Base-by-base conservation (phyloP, 35 echinoderm and acorn worm genomes). In the Patiria miniata region DNA sequence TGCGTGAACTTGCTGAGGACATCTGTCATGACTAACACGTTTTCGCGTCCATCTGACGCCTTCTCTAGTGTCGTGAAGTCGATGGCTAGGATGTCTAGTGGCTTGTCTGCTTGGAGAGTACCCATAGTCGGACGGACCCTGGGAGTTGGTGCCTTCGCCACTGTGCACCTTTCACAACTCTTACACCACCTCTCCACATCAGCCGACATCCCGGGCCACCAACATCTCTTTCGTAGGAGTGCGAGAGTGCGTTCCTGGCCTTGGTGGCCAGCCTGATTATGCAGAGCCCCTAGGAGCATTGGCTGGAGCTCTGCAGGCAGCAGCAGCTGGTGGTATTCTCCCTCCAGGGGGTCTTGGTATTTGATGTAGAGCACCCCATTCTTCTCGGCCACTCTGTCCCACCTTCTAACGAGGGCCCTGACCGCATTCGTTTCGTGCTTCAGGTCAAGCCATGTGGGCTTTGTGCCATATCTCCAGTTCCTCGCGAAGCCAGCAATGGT, bases 231-330 rank as follows among this genome's bases (percentile, higher is more conserved):
- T 36, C 59, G 33, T 8, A 65, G 17, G 2, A 94, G 44, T 21
- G 83, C 56, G 26, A 79, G 18, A 10, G 88, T 94, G 50, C 82
- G 86, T 79, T 94, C 61, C 5, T 36, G 15, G 4, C 58, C 68
- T 26, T 94, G 93, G 84, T 94, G 93, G 8, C 93, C 93, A 42
- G 86, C 76, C 26, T 85, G 30, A 39, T 89, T 87, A 68, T 90
- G 87, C 10, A 78, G 7, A 0, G 87, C 81, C 19, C 53, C 10
- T 26, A 94, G 58, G 30, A 85, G 53, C 8, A 69, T 17, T 42
- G 44, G 15, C 52, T 86, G 77, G 36, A 94, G 83, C 18, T 19
- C 34, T 9, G 33, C 6, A 26, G 87, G 82, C 17, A 91, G 57
- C 2, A 90, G 18, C 22, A 95, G 36, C 44, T 95, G 88, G 0